Evolutionary conservation across 2,113 vertebrate species (phyloP), one percentile per base, ranked within the genome.

Genomic region (Solenodon paradoxus): DNA sequence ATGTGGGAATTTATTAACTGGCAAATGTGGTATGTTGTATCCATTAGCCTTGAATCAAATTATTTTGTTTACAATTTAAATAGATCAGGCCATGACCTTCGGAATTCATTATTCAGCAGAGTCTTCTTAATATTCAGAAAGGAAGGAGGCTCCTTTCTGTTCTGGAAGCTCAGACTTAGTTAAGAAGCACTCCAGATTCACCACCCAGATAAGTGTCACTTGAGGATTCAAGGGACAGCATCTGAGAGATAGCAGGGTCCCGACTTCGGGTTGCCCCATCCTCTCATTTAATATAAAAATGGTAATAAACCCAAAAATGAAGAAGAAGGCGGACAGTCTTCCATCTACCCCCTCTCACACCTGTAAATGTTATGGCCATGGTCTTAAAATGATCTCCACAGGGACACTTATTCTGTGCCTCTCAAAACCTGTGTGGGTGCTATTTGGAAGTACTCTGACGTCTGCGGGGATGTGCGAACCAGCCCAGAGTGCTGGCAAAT

Each of bases 21-120:
- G 42, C 20, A 53, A 42, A 40, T 87, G 7, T 45, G 22, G 11
- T 77, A 13, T 68, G 1, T 74, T 94, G 16, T 32, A 20, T 47
- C 49, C 88, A 61, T 42, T 38, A 79, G 30, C 2, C 71, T 92
- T 96, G 42, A 87, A 28, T 80, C 32, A 86, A 81, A 81, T 15
- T 45, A 78, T 78, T 90, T 90, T 91, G 35, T 92, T 95, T 63
- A 61, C 47, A 55, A 38, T 59, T 95, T 93, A 77, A 90, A 59
- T 74, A 95, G 72, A 88, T 78, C 2, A 59, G 77, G 30, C 24
- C 16, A 28, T 57, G n/a, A 19, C 38, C 77, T 74, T 90, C 86
- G 80, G n/a, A 86, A 87, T 24, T 30, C 53, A 66, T 35, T 51
- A n/a, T 35, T 20, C 68, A 77, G 16, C 26, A 57, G 28, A 24